Base-by-base conservation (phyloP, 2,888 invertebrate genomes). In the Drosophila leonis region DNA sequence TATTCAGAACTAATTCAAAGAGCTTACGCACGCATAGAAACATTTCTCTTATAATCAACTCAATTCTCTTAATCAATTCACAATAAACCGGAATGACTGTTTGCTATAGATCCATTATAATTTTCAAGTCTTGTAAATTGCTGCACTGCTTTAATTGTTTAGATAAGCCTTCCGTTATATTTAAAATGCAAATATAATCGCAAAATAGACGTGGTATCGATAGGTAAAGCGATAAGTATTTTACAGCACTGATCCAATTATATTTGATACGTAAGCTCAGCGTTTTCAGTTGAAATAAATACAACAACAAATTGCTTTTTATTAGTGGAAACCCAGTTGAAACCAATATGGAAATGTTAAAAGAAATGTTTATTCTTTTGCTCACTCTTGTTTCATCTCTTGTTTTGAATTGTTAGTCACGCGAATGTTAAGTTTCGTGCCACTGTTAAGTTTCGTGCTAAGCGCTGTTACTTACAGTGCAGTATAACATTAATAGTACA, bases 381-480 rank as follows among this genome's bases (percentile, higher is more conserved):
- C 8, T 18, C 27, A n/a, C 7, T 39, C 2, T 35, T 33, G 29
- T 27, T 27, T 6, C 18, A 15, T 2, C 29, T n/a, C 10, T 27
- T 49, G 0, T 10, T 12, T 5, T n/a, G 51, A 52, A 18, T 37
- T 35, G 44, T 46, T 20, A 2, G 4, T 27, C 10, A 7, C 6
- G 18, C 0, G 15, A 18, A 35, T 65, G 63, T 63, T 65, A 63
- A 39, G 13, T 46, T 46, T 64, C 64, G 46, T 49, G 54, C 13
- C 42, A 51, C 33, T 66, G 65, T 64, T 54, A 33, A 27, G 15
- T 37, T 24, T 18, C 29, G 29, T 46, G 39, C 33, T 31, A n/a
- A 0, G 15, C 37, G 31, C 27, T 52, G 51, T 5, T 35, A 27
- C 12, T 51, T 51, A 31, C 52, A 52, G 24, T 35, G 24, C 13